These are phyloP conservation scores for Watsonalla cultraria DNA, from an alignment of 2,888 invertebrate genomes.

Conservation along the genomic window DNA sequence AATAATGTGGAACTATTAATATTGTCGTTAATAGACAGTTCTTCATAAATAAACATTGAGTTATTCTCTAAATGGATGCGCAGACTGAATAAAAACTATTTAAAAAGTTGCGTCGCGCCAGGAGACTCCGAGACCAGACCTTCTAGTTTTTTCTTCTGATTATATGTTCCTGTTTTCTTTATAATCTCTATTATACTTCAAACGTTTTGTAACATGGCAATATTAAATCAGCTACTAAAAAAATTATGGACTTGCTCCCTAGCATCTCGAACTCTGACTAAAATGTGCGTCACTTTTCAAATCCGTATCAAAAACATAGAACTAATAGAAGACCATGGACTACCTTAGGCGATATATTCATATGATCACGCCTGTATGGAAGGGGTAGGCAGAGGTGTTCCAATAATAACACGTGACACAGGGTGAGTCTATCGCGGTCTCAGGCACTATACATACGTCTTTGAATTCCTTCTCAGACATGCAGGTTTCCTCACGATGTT, in stretches of 20 bases:
- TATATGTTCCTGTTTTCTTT: slow-evolving; percentile 17
- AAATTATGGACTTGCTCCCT: neutral
- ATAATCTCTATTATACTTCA: slow-evolving; percentile 11
- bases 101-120: slow-evolving; percentile 41
- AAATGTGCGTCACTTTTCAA: too few relatives aligned
- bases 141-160: slow-evolving; percentile 19
- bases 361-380: too few relatives aligned
- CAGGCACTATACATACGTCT: too few relatives aligned
- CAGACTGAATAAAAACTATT: slow-evolving; percentile 34
- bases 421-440: too few relatives aligned
- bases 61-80: slow-evolving; percentile 46
- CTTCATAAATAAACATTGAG: slow-evolving; percentile 60
- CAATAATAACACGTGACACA: too few relatives aligned
- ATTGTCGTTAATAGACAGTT: slow-evolving; percentile 39
- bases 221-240: neutral
- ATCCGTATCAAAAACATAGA: too few relatives aligned
- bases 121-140: slow-evolving; percentile 29
- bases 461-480: too few relatives aligned
- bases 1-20: slow-evolving; percentile 24
- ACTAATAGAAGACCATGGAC: too few relatives aligned
- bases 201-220: neutral
- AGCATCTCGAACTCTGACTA: too few relatives aligned
- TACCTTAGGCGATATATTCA: too few relatives aligned
- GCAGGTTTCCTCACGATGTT: too few relatives aligned
- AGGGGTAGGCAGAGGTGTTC: too few relatives aligned